A percentile compares a stretch with the other conserved stretches of the same genome.
Conservation (phyloP, 2,888 invertebrate species). For the Brachypalpus laphriformis region DNA sequence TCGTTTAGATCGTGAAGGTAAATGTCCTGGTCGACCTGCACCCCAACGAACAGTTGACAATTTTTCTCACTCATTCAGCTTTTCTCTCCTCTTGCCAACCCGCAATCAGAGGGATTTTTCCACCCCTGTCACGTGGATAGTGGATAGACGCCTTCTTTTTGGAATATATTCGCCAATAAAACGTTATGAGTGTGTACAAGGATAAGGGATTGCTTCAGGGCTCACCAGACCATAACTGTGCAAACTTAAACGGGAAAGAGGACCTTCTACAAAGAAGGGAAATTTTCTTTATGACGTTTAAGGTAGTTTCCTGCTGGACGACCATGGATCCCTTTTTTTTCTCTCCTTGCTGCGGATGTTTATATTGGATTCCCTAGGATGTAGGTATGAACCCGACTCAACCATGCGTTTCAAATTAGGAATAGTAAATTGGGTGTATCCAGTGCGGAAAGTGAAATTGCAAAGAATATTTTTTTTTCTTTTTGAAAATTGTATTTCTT, state of each 20-base stretch:
- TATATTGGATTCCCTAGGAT: background rate
- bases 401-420: conserved; percentile 2
- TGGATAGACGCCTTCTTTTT: background rate
- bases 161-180: conserved; percentile 22
- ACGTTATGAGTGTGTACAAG: conserved; percentile 13
- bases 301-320: conserved; percentile 11
- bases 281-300: conserved; percentile 19
- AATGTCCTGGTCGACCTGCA: background rate
- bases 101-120: background rate
- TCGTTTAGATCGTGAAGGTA: conserved; percentile 21
- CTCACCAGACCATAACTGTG: conserved; percentile 28
- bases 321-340: background rate
- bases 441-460: conserved; percentile 2
- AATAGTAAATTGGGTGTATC: conserved; percentile 48
- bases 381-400: background rate
- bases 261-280: background rate
- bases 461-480: conserved; percentile 7
- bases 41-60: background rate
- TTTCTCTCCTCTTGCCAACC: background rate
- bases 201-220: background rate
- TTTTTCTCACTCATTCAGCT: conserved; percentile 27
- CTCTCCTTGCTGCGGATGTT: background rate
- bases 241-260: conserved; percentile 21
- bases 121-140: background rate
- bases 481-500: conserved; percentile 1